Evolutionary conservation across 2,113 vertebrate genomes (phyloP).

Genomic region (Apodemus sylvaticus): DNA sequence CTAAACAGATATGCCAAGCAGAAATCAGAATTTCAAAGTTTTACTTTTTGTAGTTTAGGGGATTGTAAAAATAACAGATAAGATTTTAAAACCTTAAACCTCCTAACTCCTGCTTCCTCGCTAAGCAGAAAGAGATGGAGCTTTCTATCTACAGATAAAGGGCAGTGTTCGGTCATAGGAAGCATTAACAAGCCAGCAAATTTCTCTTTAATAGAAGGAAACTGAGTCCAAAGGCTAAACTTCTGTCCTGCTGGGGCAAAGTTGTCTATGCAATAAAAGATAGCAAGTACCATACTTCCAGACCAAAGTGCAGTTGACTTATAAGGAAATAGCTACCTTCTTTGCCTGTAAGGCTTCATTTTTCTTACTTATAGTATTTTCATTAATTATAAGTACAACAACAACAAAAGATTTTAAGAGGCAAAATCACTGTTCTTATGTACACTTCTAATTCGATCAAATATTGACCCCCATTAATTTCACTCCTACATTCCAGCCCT

Average conservation of each 20-base stretch:
- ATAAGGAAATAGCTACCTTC: slow-evolving; percentile 8
- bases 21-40: slow-evolving; percentile 23
- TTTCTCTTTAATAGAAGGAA: neutral
- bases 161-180: neutral
- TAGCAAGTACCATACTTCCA: neutral
- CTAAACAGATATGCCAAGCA: slow-evolving; percentile 16
- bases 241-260: neutral
- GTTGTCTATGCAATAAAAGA: neutral
- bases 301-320: slow-evolving; percentile 52
- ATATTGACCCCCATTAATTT: neutral
- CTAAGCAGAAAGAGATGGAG: neutral
- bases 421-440: neutral
- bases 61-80: neutral
- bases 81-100: neutral
- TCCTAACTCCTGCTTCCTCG: neutral
- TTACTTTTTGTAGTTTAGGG: slow-evolving; percentile 7
- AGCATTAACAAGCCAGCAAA: neutral
- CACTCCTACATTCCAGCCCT: neutral
- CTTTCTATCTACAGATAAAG: slow-evolving; percentile 12
- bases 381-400: slow-evolving; percentile 19
- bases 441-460: neutral
- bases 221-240: neutral
- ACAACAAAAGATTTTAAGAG: neutral
- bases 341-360: neutral
- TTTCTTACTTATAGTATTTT: slow-evolving; percentile 2